Base-by-base conservation (phyloP, 2,797 vertebrate genomes). In the Parambassis ranga region DNA sequence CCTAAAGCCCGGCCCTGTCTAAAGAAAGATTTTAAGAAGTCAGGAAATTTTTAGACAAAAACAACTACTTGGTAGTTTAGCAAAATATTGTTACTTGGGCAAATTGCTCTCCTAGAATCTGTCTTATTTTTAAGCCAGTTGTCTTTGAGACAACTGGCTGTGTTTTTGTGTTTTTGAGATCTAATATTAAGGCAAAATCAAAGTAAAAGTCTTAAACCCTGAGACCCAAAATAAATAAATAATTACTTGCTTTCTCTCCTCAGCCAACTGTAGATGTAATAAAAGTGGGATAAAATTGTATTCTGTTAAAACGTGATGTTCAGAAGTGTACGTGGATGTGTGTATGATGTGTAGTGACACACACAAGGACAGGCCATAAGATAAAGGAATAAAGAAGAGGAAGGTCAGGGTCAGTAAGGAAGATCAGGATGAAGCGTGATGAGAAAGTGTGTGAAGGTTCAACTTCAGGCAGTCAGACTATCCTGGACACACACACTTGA, bases 381-480 rank as follows among this genome's bases (percentile, higher is more conserved):
- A 78, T 78, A 70, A 81, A 9, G 37, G 5, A 42, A 43, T 35
- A 60, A 60, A 19, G 41, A 23, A 43, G 55, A n/a, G 18, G 24
- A 47, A 71, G 66, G 82, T 71, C 68, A 69, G 51, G 35, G 69
- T 78, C 56, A 46, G 35, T 8, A 16, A 65, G 65, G 75, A 61
- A 75, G 66, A 72, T 81, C 71, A 81, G 60, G 70, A 82, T 51
- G 55, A 80, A 27, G 49, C 44, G 28, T 6, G 26, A 32, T 42
- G 10, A 44, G 61, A 64, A 79, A 85, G 56, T 71, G 73, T 82
- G 69, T 75, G 27, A 84, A 82, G 71, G 77, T 77, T 86, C 75
- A 79, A 66, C 48, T 67, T 50, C 32, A 68, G 28, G 55, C n/a
- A 8, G 28, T 19, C 30, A 26, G 24, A 46, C 39, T 19, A 38